A percentile compares a stretch with the other conserved stretches of the same genome.
Evolutionary conservation across 1,140 invertebrate genomes (phyloP).

Genomic region (Drosophila serrata): DNA sequence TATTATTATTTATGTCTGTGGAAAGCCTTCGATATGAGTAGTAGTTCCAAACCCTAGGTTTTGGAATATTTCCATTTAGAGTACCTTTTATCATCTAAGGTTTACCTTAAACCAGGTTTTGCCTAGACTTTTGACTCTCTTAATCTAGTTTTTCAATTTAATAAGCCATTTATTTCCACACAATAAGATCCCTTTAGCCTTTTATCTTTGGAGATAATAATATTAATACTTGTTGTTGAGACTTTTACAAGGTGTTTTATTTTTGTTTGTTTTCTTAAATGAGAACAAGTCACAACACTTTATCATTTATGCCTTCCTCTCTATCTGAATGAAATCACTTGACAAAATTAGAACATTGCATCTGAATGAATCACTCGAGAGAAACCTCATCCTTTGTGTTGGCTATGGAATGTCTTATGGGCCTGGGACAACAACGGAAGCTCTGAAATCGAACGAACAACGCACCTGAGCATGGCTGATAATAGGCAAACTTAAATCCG

Average conservation of each 20-base stretch:
- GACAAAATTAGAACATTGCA: slow-evolving; percentile 9
- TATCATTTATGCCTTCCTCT: not conserved
- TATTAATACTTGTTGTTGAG: not conserved
- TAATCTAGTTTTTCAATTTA: not conserved
- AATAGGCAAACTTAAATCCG: not conserved
- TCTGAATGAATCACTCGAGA: not conserved
- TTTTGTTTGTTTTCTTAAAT: not conserved
- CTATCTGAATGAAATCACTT: slow-evolving; percentile 13
- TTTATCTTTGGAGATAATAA: not conserved
- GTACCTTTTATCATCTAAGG: not conserved
- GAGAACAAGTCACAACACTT: not conserved
- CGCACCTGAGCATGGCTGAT: slow-evolving; percentile 3
- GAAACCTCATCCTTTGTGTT: slow-evolving; percentile 13
- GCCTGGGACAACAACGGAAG: slow-evolving; percentile 23
- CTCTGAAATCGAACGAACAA: not conserved
- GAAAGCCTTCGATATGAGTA: not conserved
- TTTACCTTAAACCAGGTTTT: not conserved
- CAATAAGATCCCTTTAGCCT: not conserved
- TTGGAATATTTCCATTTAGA: not conserved
- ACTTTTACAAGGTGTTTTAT: not conserved
- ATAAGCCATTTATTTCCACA: not conserved
- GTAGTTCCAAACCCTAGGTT: slow-evolving; percentile 3
- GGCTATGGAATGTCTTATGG: slow-evolving; percentile 1
- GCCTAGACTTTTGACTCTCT: not conserved
- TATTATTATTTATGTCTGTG: slow-evolving; percentile 27